A percentile compares a stretch with the other conserved stretches of the same genome.
phyloP scores from a whole-genome alignment of 2,888 invertebrate genomes.

The Leucophenga montana region DNA sequence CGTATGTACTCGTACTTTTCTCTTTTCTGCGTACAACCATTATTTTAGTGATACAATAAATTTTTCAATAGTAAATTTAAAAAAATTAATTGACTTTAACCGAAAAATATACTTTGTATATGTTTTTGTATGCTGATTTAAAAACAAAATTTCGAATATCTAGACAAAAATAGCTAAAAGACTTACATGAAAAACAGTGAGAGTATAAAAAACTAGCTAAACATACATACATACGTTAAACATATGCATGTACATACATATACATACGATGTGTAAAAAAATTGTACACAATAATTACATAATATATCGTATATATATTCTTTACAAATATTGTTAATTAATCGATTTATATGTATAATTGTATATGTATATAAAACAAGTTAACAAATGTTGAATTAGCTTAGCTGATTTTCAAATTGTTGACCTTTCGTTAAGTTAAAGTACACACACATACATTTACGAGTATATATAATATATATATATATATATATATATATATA shows the following conservation, averaged over 20 bases:
- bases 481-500: conserved; percentile 25
- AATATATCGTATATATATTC: conserved; percentile 22
- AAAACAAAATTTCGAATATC: too few species aligned
- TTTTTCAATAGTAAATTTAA: too few species aligned
- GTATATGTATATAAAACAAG: conserved; percentile 41
- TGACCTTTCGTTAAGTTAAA: conserved; percentile 18
- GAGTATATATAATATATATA: conserved; percentile 38
- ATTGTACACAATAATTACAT: conserved; percentile 24
- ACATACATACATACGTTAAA: conserved; percentile 34
- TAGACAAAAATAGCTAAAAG: neutral
- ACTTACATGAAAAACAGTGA: conserved; percentile 41
- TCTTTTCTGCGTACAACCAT: too few species aligned
- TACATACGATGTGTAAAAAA: conserved; percentile 5
- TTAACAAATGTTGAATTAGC: conserved; percentile 42
- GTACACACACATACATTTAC: conserved; percentile 3
- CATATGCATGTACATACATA: conserved; percentile 11
- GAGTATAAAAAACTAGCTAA: conserved; percentile 48
- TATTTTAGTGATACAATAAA: too few species aligned
- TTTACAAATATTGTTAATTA: conserved; percentile 24
- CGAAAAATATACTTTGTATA: too few species aligned
- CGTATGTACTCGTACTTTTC: too few species aligned
- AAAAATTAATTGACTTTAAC: too few species aligned
- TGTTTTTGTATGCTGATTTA: too few species aligned
- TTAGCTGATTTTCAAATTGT: conserved; percentile 28
- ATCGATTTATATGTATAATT: neutral